phyloP scores from a whole-genome alignment of 2,888 invertebrate species.

The Aphodius granarius region DNA sequence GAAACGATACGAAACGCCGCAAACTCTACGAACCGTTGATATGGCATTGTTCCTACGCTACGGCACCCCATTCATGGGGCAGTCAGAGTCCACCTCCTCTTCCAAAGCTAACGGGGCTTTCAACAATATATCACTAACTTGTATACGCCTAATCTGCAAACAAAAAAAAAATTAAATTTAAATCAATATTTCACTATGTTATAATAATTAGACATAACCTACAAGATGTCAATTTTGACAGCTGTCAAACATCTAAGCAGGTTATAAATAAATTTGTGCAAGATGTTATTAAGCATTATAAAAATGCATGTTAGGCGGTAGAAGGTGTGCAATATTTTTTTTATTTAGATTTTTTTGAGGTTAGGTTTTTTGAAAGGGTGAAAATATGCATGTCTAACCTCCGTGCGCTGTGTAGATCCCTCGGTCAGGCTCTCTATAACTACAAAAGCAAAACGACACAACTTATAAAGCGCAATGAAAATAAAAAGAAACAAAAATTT shows the following conservation, averaged over 20 bases:
- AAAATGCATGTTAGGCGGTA: background rate
- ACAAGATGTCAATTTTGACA: background rate
- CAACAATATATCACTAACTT: slow-evolving; percentile 48
- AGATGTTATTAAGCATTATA: background rate
- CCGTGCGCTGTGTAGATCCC: slow-evolving; percentile 45
- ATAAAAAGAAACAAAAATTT: slow-evolving; percentile 53
- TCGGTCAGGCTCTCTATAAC: slow-evolving; percentile 49
- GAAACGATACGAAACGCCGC: background rate
- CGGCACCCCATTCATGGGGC: slow-evolving; percentile 30
- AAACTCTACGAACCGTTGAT: slow-evolving; percentile 25
- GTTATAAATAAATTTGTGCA: background rate
- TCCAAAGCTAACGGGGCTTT: slow-evolving; percentile 51
- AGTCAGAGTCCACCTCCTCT: slow-evolving; percentile 46
- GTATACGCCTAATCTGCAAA: slow-evolving; percentile 49
- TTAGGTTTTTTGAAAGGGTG: background rate
- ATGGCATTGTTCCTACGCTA: slow-evolving; percentile 30
- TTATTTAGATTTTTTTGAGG: background rate
- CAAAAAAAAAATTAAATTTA: slow-evolving; percentile 24
- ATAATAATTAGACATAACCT: background rate
- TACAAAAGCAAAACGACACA: slow-evolving; percentile 40
- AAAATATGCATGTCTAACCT: slow-evolving; percentile 46
- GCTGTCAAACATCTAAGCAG: background rate
- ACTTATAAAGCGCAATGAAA: slow-evolving; percentile 41
- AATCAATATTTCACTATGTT: too few species aligned
- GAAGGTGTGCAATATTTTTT: background rate